These are phyloP conservation scores for Zaprionus africanus DNA, from an alignment of 1,140 invertebrate genomes.

Conservation along the genomic window DNA sequence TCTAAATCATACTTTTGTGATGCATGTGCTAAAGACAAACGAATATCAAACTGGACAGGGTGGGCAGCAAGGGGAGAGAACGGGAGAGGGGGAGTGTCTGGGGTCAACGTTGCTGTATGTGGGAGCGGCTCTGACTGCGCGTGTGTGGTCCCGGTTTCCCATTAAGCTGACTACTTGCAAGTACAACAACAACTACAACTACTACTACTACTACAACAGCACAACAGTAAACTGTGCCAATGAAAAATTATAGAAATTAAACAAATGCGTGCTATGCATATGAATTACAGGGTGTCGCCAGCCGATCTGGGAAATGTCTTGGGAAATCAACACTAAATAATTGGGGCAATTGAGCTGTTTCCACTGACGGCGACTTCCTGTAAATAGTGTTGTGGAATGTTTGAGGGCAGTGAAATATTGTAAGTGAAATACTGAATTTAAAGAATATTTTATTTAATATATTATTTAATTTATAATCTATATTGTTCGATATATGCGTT, in stretches of 20 bases:
- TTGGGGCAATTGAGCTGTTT: constrained; percentile 4
- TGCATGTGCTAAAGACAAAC: constrained; percentile 78
- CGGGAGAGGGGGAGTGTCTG: not conserved
- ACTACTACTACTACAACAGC: not conserved
- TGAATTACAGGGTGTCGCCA: constrained; percentile 17
- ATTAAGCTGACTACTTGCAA: constrained; percentile 23
- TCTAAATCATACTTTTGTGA: constrained; percentile 79
- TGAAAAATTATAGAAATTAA: constrained; percentile 49
- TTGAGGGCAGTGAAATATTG: not conserved
- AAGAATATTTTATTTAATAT: not conserved
- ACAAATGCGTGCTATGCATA: constrained; percentile 45
- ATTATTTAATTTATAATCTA: not conserved
- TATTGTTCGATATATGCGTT: too few relatives aligned
- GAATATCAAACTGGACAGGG: constrained; percentile 41
- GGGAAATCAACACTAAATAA: constrained; percentile 26
- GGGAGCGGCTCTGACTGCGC: constrained; percentile 25
- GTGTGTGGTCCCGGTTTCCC: constrained; percentile 40
- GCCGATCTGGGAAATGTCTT: constrained; percentile 28
- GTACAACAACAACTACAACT: constrained; percentile 2
- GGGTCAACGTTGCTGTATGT: constrained; percentile 8
- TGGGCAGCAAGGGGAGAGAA: not conserved
- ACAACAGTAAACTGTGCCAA: constrained; percentile 44
- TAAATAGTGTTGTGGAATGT: not conserved
- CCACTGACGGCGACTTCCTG: not conserved
- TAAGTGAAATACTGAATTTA: too few relatives aligned